Evolutionary conservation across 2,113 vertebrate genomes (phyloP).

Genomic region (Prionailurus viverrinus): DNA sequence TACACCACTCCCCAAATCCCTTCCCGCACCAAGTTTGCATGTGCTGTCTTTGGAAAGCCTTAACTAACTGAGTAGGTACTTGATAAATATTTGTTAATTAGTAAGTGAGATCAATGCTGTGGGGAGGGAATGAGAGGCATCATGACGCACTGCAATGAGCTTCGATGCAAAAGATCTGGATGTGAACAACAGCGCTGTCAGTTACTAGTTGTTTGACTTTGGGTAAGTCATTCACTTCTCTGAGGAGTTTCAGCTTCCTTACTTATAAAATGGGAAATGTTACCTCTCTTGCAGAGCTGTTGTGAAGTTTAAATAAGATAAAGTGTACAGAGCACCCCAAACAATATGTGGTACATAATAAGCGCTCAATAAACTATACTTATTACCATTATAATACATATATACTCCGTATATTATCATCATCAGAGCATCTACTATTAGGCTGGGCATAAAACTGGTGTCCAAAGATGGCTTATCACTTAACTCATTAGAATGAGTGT

Average conservation of each 20-base stretch:
- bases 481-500: conserved; percentile 10
- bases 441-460: neutral
- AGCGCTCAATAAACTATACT: neutral
- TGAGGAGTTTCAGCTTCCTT: neutral
- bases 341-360: neutral
- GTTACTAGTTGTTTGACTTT: neutral
- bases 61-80: neutral
- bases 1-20: neutral
- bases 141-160: neutral
- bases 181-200: neutral
- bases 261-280: neutral
- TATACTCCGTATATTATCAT: neutral
- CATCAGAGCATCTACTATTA: neutral
- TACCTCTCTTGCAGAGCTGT: neutral
- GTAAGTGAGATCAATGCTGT: neutral
- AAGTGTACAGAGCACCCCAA: neutral
- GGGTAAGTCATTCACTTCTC: neutral
- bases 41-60: neutral
- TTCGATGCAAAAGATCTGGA: neutral
- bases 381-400: neutral
- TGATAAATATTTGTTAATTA: conserved; percentile 15
- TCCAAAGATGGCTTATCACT: conserved; percentile 5
- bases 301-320: neutral
- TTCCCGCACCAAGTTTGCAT: neutral
- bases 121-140: neutral